phyloP scores from a whole-genome alignment of 2,113 vertebrate species.

The Thamnophis sirtalis region DNA sequence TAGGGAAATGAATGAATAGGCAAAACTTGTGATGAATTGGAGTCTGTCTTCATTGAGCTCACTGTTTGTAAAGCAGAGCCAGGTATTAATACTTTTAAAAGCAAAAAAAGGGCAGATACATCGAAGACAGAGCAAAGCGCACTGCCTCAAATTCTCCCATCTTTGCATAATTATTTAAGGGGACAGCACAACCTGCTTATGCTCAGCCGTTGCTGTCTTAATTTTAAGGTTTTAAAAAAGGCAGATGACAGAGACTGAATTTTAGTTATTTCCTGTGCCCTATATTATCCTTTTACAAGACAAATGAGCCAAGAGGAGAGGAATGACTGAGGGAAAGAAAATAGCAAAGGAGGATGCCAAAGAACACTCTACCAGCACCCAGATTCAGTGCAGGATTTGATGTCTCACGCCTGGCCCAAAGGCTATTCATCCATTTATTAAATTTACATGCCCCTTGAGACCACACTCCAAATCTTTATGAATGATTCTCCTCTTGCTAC shows the following conservation, averaged over 20 bases:
- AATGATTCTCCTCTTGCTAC: neutral
- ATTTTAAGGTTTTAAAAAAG: neutral
- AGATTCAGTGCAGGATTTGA: neutral
- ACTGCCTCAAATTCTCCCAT: neutral
- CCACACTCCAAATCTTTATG: neutral
- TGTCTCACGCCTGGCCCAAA: neutral
- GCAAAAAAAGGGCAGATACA: neutral
- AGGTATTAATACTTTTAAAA: neutral
- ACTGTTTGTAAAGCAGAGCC: neutral
- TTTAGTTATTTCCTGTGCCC: neutral
- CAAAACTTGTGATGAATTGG: neutral
- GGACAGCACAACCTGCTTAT: neutral
- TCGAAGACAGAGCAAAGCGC: neutral
- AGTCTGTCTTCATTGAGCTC: neutral
- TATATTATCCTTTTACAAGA: neutral
- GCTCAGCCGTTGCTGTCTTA: neutral
- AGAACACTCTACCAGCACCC: neutral
- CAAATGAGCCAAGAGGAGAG: neutral
- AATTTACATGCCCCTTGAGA: neutral
- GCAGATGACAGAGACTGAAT: neutral
- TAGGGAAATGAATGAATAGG: neutral
- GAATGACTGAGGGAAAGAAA: neutral
- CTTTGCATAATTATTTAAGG: neutral
- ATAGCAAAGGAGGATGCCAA: neutral
- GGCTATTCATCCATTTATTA: neutral